Evolutionary conservation across 2,797 vertebrate genomes (phyloP), one percentile per base, ranked within the genome.

Genomic region (Oryzias sinensis): DNA sequence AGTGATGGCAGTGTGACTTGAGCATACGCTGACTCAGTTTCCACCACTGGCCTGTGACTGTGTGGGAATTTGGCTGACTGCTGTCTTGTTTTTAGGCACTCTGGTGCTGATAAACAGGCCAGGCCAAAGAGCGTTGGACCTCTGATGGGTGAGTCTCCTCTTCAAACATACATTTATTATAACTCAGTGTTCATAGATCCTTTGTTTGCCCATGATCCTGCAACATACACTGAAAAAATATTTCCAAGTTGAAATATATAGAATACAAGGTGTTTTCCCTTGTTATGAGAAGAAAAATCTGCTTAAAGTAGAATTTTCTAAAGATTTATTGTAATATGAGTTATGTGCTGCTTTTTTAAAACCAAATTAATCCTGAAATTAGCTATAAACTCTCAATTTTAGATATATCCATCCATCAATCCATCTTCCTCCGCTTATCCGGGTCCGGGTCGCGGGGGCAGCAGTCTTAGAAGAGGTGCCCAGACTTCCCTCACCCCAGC

Each of bases 41-140:
- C 68, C 82, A 79, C 7, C 80, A 71, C 5, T 70, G 37, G 72
- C 42, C 59, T 77, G 78, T 52, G 25, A 6, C 49, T 46, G 5
- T n/a, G 44, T 14, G 56, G 43, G 45, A 8, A 9, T 42, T 25
- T 33, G 40, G 25, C 77, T 84, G 65, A 81, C 9, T 0, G 5
- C 5, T 65, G 20, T 70, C 6, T 80, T 25, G 61, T 8, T 91
- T 89, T 69, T 84, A 92, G 91, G 72, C 65, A 89, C 76, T 74
- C 49, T 43, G 78, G 68, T 29, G 83, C 58, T 14, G 81, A 81
- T 27, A 77, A 68, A 58, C 77, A 57, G 33, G 41, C 57, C 49
- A 17, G 85, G 43, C 80, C 79, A 0, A 84, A 56, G 71, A 87
- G 77, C 79, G 46, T 74, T 29, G 78, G 76, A 71, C 74, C 83